Conservation (phyloP, 2,797 vertebrate genomes). For the Leontocebus nigricollis region DNA sequence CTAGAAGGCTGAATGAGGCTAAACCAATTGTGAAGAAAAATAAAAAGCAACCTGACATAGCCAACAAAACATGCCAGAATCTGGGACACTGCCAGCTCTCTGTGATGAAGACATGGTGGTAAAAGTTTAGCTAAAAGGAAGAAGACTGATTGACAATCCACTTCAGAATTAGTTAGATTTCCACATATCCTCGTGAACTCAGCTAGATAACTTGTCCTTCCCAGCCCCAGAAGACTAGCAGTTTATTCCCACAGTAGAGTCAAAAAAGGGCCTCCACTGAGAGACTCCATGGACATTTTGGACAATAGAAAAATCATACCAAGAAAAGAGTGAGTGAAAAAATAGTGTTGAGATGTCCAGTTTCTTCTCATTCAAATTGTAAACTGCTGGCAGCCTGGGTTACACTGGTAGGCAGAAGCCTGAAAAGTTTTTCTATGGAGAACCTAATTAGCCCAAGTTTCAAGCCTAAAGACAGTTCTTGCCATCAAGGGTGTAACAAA, state of each 20-base stretch:
- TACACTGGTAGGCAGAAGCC: neutral
- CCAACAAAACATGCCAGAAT: neutral
- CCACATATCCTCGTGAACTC: neutral
- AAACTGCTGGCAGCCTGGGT: neutral
- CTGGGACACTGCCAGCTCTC: neutral
- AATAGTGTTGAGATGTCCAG: accelerated
- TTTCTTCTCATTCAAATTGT: neutral
- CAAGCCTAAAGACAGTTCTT: neutral
- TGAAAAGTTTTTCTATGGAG: neutral
- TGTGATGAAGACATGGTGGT: neutral
- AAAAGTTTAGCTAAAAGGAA: neutral
- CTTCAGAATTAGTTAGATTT: neutral
- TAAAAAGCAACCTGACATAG: neutral
- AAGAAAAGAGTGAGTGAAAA: neutral
- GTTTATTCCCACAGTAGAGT: neutral
- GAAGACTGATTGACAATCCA: neutral
- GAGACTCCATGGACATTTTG: too few species aligned
- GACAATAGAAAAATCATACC: neutral
- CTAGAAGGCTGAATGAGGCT: neutral
- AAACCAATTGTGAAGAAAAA: neutral
- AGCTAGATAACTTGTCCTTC: too few species aligned
- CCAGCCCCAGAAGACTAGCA: neutral
- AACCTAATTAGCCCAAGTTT: neutral
- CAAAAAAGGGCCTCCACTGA: neutral
- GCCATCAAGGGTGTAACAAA: neutral